These are phyloP conservation scores for Verasper variegatus DNA, from an alignment of 2,113 vertebrate species.

Conservation along the genomic window DNA sequence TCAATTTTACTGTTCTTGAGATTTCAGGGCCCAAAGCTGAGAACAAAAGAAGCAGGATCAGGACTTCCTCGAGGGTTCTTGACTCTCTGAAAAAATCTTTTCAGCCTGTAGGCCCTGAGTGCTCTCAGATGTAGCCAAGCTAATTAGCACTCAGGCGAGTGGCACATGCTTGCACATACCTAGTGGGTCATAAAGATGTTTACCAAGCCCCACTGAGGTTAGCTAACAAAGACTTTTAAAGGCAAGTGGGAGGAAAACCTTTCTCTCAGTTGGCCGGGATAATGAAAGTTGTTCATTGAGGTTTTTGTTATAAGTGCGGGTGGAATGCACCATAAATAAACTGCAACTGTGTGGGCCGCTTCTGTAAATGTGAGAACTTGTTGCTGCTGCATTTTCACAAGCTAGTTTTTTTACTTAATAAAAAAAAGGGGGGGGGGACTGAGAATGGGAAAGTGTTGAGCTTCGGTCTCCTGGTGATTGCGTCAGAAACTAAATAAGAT, in stretches of 20 bases:
- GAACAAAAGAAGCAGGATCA: slow-evolving; percentile 33
- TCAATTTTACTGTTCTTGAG: neutral
- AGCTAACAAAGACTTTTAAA: slow-evolving; percentile 71
- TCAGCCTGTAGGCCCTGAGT: slow-evolving; percentile 72
- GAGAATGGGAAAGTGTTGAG: slow-evolving; percentile 9
- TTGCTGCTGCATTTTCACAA: slow-evolving; percentile 43
- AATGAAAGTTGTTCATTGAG: slow-evolving; percentile 72
- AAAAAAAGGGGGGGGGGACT: neutral
- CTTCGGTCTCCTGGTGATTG: slow-evolving; percentile 21
- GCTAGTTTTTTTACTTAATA: slow-evolving; percentile 15
- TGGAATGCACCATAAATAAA: slow-evolving; percentile 68
- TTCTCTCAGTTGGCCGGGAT: slow-evolving; percentile 46
- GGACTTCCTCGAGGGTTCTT: slow-evolving; percentile 58
- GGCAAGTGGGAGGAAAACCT: slow-evolving; percentile 54
- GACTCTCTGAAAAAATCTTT: slow-evolving; percentile 52
- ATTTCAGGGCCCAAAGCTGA: slow-evolving; percentile 5
- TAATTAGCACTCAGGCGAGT: slow-evolving; percentile 76
- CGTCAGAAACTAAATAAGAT: slow-evolving; percentile 17
- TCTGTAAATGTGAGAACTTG: slow-evolving; percentile 67
- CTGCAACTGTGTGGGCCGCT: slow-evolving; percentile 62
- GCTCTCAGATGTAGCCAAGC: slow-evolving; percentile 79
- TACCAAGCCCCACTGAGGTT: slow-evolving; percentile 68
- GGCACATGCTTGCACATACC: slow-evolving; percentile 74
- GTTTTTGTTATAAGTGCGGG: slow-evolving; percentile 63
- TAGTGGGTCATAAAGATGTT: slow-evolving; percentile 76